These are phyloP conservation scores for Grantiella picta DNA, from an alignment of 2,113 vertebrate genomes.

Conservation along the genomic window DNA sequence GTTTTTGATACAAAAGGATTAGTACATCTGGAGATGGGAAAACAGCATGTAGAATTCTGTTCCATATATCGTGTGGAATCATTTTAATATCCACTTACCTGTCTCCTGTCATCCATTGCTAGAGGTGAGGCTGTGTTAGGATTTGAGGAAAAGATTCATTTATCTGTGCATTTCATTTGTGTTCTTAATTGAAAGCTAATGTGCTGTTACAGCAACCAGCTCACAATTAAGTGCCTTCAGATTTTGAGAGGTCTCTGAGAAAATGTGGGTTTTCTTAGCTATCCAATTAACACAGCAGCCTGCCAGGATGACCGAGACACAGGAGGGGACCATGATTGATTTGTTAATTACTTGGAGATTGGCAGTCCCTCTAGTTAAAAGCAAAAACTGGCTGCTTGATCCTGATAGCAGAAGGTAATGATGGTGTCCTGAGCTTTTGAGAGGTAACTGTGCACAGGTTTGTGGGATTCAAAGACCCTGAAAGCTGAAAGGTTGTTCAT, in stretches of 20 bases:
- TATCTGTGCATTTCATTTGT: neutral
- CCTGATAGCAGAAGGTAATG: neutral
- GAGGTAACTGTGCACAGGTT: neutral
- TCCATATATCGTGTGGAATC: neutral
- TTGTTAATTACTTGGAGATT: neutral
- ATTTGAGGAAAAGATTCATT: neutral
- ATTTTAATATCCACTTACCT: neutral
- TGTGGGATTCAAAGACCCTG: neutral
- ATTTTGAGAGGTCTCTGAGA: neutral
- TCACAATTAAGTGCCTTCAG: neutral
- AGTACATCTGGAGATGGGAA: neutral
- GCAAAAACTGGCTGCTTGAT: neutral
- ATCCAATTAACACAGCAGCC: neutral
- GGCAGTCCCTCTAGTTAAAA: neutral
- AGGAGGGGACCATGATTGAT: neutral
- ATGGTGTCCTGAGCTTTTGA: neutral
- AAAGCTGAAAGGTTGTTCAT: neutral
- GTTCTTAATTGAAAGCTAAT: conserved; percentile 10
- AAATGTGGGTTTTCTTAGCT: neutral
- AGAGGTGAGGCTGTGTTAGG: neutral
- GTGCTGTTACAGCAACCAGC: neutral
- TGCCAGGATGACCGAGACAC: neutral
- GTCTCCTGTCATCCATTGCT: neutral
- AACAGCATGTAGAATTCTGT: neutral
- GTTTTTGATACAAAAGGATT: neutral